Evolutionary conservation across 2,797 vertebrate species (phyloP).

Genomic region (Lepilemur septentrionalis): DNA sequence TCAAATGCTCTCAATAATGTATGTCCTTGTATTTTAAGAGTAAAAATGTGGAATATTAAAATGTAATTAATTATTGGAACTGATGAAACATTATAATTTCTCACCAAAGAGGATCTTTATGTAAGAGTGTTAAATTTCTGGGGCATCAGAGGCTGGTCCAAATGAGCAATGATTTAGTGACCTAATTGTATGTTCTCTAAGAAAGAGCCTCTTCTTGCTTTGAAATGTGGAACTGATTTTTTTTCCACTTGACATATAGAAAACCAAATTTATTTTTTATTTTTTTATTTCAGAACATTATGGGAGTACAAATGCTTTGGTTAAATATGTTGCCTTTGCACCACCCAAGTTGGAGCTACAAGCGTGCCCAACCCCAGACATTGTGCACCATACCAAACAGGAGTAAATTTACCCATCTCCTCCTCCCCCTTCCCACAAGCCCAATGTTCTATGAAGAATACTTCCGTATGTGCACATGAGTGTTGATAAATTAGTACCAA

Average conservation of each 20-base stretch:
- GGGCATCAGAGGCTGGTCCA: not conserved
- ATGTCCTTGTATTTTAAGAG: not conserved
- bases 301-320: no score
- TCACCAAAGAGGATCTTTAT: not conserved
- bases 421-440: no score
- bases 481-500: no score
- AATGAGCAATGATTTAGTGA: not conserved
- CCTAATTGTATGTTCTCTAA: not conserved
- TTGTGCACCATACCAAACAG: no score
- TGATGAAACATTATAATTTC: not conserved
- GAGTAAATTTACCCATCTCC: no score
- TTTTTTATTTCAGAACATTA: no score
- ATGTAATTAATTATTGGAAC: not conserved
- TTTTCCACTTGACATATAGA: not conserved
- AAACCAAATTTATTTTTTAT: no score
- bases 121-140: not conserved
- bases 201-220: not conserved
- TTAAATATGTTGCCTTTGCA: no score
- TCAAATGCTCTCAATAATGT: not conserved
- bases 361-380: no score
- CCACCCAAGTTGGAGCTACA: no score
- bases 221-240: not conserved
- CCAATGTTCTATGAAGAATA: no score
- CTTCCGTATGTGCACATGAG: no score
- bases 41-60: not conserved